Evolutionary conservation across 2,888 invertebrate genomes (phyloP).

Genomic region (Pandemis cinnamomeana): DNA sequence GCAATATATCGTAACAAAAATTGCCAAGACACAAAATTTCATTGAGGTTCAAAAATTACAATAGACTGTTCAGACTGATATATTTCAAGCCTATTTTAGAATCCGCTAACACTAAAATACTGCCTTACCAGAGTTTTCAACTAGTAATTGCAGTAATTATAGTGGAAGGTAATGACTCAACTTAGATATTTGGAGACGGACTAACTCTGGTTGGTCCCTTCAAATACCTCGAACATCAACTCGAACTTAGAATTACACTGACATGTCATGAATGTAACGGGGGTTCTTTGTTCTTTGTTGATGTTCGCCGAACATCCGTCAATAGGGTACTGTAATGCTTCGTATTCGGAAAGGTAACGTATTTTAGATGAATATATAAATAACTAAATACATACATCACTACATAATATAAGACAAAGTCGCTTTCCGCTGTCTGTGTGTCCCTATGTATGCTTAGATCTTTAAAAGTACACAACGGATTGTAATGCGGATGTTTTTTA

Average conservation of each 20-base stretch:
- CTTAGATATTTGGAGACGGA: constrained; percentile 19
- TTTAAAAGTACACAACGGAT: too few species aligned
- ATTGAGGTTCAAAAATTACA: neutral
- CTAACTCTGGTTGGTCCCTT: constrained; percentile 8
- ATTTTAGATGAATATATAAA: neutral
- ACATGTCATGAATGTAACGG: neutral
- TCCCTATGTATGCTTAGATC: too few species aligned
- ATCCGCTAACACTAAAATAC: neutral
- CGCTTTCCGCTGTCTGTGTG: too few species aligned
- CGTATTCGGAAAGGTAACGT: neutral
- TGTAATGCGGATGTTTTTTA: too few species aligned
- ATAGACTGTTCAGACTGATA: neutral
- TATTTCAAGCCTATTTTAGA: neutral
- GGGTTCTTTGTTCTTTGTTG: neutral
- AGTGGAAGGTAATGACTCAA: constrained; percentile 19
- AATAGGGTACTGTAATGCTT: too few species aligned
- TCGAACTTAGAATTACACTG: neutral
- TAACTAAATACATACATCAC: neutral
- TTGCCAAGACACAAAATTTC: neutral
- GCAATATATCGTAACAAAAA: too few species aligned
- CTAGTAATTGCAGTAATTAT: constrained; percentile 27
- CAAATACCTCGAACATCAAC: neutral
- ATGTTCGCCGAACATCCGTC: neutral
- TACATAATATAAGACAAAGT: too few species aligned
- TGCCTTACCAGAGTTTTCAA: constrained; percentile 30